Evolutionary conservation across 1,140 invertebrate genomes (phyloP), one percentile per base, ranked within the genome.

Genomic region (Macrobrachium nipponense): DNA sequence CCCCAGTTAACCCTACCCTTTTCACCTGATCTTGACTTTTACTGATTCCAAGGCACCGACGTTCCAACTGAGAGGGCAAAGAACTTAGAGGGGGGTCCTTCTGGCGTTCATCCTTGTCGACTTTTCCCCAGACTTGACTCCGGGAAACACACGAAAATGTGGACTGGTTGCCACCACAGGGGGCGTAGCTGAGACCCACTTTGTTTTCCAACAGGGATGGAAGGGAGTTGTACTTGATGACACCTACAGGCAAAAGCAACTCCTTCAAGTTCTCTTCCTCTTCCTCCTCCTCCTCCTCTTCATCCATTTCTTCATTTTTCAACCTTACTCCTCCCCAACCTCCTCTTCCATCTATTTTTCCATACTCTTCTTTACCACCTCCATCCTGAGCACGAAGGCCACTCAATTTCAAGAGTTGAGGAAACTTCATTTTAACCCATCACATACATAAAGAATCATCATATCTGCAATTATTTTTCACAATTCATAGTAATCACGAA

Each of bases 131-230:
- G 66, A 70, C 62, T 64, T 18, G n/a, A 23, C 23, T 44, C n/a
- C 59, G 43, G 6, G 36, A 51, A 36, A 36, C 58, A 43, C n/a
- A 73, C 20, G 59, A 44, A 12, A 36, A 23, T 12, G 43, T 72
- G 44, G 51, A 17, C 23, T 44, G 15, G 59, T 58, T 43, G 73
- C 72, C 60, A 51, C 72, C 72, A 23, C 44, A 27, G 61, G 75
- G 82, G 27, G 44, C 18, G 59, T 20, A 58, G 18, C 58, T 60
- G 58, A 27, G 15, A 43, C 43, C 82, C 51, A 51, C 2, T 36
- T 75, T 59, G 62, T 64, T 62, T 17, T 83, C 82, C 60, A 83
- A 60, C 14, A 83, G 82, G 18, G 82, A 83, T 15, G 82, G 82
- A 43, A 83, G 73, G 60, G 82, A 83, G 61, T 60, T 64, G 61